Percentiles rank a stretch among this genome's conserved stretches.
Evolutionary conservation across 2,888 invertebrate genomes (phyloP).

Genomic region (Tricholauxania praeusta): DNA sequence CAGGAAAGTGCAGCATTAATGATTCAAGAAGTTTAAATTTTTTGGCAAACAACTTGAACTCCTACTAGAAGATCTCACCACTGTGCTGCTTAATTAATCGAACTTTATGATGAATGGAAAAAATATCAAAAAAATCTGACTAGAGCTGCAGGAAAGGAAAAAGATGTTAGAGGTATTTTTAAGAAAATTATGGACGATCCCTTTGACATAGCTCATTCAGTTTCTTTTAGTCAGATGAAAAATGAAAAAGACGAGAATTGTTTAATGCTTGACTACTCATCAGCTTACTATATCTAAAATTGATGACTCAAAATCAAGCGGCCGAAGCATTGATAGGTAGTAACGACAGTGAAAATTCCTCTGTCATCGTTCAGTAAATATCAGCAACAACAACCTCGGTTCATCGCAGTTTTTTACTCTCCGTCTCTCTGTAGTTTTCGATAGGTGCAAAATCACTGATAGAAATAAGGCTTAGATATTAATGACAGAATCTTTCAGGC

Average conservation of each 20-base stretch:
- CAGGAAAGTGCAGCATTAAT: too few species aligned
- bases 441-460: not conserved
- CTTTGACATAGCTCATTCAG: conserved; percentile 6
- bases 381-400: not conserved
- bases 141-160: not conserved
- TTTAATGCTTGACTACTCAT: not conserved
- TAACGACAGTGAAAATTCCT: not conserved
- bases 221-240: not conserved
- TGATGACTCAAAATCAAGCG: not conserved
- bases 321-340: not conserved
- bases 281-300: too few species aligned
- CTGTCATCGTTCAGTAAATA: not conserved
- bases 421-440: not conserved
- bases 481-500: not conserved
- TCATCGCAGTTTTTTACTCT: not conserved
- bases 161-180: conserved; percentile 13
- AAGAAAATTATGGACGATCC: not conserved
- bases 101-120: not conserved
- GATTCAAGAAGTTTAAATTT: too few species aligned
- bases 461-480: not conserved
- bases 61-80: not conserved
- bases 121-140: not conserved
- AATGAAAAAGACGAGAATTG: not conserved
- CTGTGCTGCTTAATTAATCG: not conserved
- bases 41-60: too few species aligned